phyloP scores from a whole-genome alignment of 2,888 invertebrate genomes.

The Monochamus alternatus region DNA sequence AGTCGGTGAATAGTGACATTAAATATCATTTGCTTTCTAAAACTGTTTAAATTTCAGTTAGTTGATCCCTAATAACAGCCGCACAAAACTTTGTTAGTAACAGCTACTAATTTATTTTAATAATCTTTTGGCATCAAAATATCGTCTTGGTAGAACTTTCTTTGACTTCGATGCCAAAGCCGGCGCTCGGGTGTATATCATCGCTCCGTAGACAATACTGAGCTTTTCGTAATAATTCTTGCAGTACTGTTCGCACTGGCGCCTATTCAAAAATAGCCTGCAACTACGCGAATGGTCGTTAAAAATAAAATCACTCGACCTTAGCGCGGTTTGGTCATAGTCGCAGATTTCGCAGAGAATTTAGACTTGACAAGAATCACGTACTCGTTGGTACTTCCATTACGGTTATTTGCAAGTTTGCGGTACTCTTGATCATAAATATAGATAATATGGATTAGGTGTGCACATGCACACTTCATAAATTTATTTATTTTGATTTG shows the following conservation, averaged over 20 bases:
- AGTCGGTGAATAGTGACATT: no score
- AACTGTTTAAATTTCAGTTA: no score
- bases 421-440: no score
- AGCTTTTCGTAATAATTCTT: not conserved
- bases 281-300: slow-evolving; percentile 14
- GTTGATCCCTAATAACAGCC: no score
- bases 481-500: no score
- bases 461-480: no score
- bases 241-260: slow-evolving; percentile 1
- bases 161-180: not conserved
- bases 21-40: no score
- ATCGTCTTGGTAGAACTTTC: not conserved
- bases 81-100: no score
- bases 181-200: not conserved
- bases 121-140: not conserved
- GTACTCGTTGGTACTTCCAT: not conserved
- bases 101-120: not conserved
- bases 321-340: slow-evolving; percentile 14
- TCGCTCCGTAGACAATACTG: not conserved
- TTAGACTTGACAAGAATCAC: slow-evolving; percentile 21
- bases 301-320: slow-evolving; percentile 15
- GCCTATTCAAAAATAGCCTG: slow-evolving; percentile 28
- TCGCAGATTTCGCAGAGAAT: not conserved
- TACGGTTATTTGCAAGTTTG: not conserved
- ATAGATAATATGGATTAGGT: no score